Evolutionary conservation across 2,888 invertebrate genomes (phyloP), one percentile per base, ranked within the genome.

Genomic region (Stenotaenia linearis): DNA sequence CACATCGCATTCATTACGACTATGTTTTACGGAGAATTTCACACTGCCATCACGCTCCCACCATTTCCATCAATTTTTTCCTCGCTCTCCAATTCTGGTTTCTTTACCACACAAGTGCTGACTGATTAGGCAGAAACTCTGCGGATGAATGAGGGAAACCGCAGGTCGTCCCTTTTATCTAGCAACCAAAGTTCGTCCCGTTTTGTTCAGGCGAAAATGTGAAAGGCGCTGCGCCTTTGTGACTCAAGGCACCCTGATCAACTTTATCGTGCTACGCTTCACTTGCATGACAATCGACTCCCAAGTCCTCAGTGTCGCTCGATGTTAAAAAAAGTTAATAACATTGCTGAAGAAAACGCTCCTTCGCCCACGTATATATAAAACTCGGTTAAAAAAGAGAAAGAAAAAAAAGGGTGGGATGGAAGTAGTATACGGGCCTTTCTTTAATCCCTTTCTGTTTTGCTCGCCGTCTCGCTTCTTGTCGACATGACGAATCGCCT

Each of bases 201-300:
- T 50, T 50, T 50, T 50, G 50, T 50, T 50, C 50, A 50, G 50
- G 40, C 40, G 40, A 9, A 40, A 40, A 40, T 40, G 40, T 12
- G 40, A 40, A 40, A 40, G 40, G 50, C 21, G 50, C 50, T 50
- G 50, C 50, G 50, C 50, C 50, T 50, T 50, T 50, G 50, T 50
- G 50, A 9, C 50, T 50, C 50, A 50, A 50, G 74, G 74, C 28
- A 74, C 30, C 74, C 74, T 76, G 76, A 76, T 76, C 76, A 76
- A 37, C 76, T 76, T 76, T 37, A 76, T 76, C 76, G 32, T 37
- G 23, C 32, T 37, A 23, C 21, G 76, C 37, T 76, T 30, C 37
- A 74, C 76, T 76, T 76, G 76, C 76, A 76, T 76, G 76, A 76
- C 76, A 76, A 76, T 76, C 35, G 76, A 23, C 37, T 76, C 35